phyloP scores from a whole-genome alignment of 2,888 invertebrate species.

The Phengaris arion region DNA sequence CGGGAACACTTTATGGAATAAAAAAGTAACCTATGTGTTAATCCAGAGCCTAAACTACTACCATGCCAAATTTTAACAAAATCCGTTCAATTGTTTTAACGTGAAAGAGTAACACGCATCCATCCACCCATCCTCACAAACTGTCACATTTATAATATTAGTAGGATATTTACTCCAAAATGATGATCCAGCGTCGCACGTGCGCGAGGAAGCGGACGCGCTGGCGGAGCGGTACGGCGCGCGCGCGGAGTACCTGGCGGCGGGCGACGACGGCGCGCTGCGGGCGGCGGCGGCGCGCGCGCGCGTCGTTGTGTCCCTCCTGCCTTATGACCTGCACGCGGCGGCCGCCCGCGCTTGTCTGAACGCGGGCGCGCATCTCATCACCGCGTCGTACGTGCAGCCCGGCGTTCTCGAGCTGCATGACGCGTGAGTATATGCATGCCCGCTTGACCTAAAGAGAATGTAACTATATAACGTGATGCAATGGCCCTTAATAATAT shows the following conservation, averaged over 20 bases:
- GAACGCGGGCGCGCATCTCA: conserved; percentile 91
- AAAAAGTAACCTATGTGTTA: too few species aligned
- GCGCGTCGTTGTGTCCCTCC: conserved; percentile 90
- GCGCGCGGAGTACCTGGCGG: conserved; percentile 90
- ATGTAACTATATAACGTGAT: too few species aligned
- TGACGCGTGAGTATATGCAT: conserved; percentile 78
- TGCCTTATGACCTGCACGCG: conserved; percentile 95
- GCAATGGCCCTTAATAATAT: too few species aligned
- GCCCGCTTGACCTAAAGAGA: too few species aligned
- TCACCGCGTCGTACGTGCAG: conserved; percentile 97
- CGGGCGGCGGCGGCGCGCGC: conserved; percentile 85
- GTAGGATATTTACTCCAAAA: not conserved
- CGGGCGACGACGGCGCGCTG: conserved; percentile 85
- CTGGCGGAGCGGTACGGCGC: conserved; percentile 89
- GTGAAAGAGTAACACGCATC: too few species aligned
- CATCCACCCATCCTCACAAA: too few species aligned
- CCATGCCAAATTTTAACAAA: too few species aligned
- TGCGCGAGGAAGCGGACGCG: conserved; percentile 93
- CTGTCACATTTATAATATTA: too few species aligned
- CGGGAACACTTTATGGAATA: too few species aligned
- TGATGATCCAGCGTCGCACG: conserved; percentile 82
- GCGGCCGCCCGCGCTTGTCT: conserved; percentile 93
- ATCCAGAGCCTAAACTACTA: too few species aligned
- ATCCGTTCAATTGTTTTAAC: too few species aligned
- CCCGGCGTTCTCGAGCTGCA: conserved; percentile 90